These are phyloP conservation scores for Tapirus indicus DNA, from an alignment of 2,797 vertebrate species.

Conservation along the genomic window DNA sequence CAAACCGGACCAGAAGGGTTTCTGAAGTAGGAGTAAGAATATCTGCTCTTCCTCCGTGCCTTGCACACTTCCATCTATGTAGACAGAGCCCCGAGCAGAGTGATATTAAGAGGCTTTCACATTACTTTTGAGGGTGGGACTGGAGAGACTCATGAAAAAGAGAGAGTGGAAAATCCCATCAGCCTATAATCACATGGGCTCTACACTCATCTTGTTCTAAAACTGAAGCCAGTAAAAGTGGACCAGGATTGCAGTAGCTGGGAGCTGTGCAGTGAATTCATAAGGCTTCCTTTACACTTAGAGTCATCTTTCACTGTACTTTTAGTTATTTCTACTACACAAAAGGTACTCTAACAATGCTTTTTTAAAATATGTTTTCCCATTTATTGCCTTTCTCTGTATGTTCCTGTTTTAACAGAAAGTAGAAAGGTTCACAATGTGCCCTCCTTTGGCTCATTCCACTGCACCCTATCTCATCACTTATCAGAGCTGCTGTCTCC, in stretches of 20 bases:
- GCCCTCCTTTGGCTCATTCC: conserved; percentile 55
- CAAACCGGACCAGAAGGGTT: neutral
- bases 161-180: neutral
- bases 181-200: neutral
- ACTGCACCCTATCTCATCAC: conserved; percentile 67
- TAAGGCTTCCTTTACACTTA: neutral
- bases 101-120: neutral
- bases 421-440: neutral
- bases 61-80: neutral
- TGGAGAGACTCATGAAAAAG: neutral
- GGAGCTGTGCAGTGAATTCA: neutral
- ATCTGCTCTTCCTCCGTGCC: neutral
- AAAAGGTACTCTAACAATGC: neutral
- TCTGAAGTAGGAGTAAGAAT: neutral
- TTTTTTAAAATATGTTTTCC: neutral
- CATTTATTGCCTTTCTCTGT: neutral
- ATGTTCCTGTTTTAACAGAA: neutral
- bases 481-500: conserved; percentile 76
- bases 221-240: neutral
- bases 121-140: neutral
- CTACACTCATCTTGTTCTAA: neutral
- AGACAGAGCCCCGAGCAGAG: neutral
- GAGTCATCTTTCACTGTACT: neutral
- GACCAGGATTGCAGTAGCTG: neutral
- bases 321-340: neutral